Conservation (phyloP, 1,140 invertebrate species). For the Calycopis cecrops region DNA sequence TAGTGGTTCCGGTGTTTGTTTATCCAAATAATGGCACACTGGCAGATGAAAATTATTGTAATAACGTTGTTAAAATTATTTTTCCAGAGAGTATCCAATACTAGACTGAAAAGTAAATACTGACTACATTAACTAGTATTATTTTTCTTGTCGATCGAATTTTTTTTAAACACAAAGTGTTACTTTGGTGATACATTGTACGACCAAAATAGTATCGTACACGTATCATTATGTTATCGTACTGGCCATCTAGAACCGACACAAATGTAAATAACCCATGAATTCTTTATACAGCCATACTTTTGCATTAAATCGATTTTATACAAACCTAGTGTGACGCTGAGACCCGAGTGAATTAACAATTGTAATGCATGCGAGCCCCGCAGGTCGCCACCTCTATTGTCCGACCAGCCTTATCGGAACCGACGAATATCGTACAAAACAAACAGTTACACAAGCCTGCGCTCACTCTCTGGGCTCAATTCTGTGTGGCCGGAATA, state of each 20-base stretch:
- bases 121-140: not conserved
- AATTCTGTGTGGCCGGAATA: slow-evolving; percentile 29
- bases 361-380: slow-evolving; percentile 65
- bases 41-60: too few relatives aligned
- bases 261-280: too few relatives aligned
- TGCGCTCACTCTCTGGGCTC: slow-evolving; percentile 22
- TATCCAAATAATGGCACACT: too few relatives aligned
- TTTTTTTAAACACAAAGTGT: too few relatives aligned
- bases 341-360: slow-evolving; percentile 38
- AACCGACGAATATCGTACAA: slow-evolving; percentile 30
- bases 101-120: too few relatives aligned
- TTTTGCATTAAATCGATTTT: slow-evolving; percentile 36
- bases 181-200: not conserved
- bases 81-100: too few relatives aligned
- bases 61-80: too few relatives aligned
- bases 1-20: too few relatives aligned
- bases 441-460: slow-evolving; percentile 21
- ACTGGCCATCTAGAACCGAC: too few relatives aligned
- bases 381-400: slow-evolving; percentile 52
- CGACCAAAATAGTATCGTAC: too few relatives aligned
- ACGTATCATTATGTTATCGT: too few relatives aligned
- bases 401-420: slow-evolving; percentile 35
- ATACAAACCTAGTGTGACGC: slow-evolving; percentile 43
- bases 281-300: slow-evolving; percentile 1
- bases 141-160: too few relatives aligned